Evolutionary conservation across 2,888 invertebrate species (phyloP), one percentile per base, ranked within the genome.

Genomic region (Lithophane semibrunnea): DNA sequence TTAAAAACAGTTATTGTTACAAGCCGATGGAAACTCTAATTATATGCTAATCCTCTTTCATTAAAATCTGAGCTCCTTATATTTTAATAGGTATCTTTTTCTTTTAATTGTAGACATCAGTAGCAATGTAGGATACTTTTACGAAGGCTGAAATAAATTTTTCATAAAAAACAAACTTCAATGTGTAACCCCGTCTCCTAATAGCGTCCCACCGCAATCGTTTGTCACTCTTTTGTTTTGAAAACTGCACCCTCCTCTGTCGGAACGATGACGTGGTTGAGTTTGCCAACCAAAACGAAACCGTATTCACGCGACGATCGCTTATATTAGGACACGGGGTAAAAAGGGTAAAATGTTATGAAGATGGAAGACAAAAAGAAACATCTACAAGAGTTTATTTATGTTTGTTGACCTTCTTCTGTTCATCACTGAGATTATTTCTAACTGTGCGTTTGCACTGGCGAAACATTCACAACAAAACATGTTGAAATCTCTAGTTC

Each of bases 41-140:
- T 82, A 77, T 66, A 77, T 73, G 13, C 12, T 64, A 67, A 73
- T 66, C 13, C n/a, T 47, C 61, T 54, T 67, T 77, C 12, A 85
- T 85, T 79, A 77, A 69, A 74, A 56, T 54, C 4, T 66, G n/a
- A 66, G 16, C 29, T 44, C 29, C n/a, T n/a, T 56, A 52, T 3
- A 63, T 49, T 52, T 37, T 52, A 44, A 69, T 18, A 29, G 2
- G 9, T 24, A 24, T 13, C 0, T 37, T 61, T 60, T 24, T 13
- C 5, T 42, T 37, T 12, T 64, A 70, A 66, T 70, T 67, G 58
- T 54, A 44, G 54, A 37, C 8, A 18, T 58, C 13, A 12, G 49
- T n/a, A 9, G 21, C 16, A 52, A 44, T 61, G 3, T 37, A 21
- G 0, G 4, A 24, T n/a, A n/a, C 9, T 13, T 54, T 44, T 24